Evolutionary conservation across 2,888 invertebrate species (phyloP).

Genomic region (Carpatolechia fugitivella): DNA sequence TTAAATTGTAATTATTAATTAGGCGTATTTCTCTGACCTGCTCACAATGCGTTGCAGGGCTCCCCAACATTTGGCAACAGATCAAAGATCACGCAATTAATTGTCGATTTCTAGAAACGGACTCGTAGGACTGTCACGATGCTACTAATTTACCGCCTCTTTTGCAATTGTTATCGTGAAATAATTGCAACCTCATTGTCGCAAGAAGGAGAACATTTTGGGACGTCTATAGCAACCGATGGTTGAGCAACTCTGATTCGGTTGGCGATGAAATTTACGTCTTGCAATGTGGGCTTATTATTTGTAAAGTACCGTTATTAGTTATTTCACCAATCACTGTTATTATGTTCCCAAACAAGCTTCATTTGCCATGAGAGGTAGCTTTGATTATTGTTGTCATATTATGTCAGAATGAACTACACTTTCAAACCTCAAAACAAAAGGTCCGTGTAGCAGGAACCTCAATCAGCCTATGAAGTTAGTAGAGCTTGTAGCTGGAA

Average conservation of each 20-base stretch:
- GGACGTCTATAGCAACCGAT: slow-evolving; percentile 44
- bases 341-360: slow-evolving; percentile 48
- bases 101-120: slow-evolving; percentile 59
- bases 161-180: slow-evolving; percentile 55
- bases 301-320: slow-evolving; percentile 66
- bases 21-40: neutral
- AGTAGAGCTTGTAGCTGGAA: too few species aligned
- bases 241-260: slow-evolving; percentile 49
- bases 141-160: slow-evolving; percentile 56
- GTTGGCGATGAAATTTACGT: slow-evolving; percentile 59
- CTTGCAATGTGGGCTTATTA: slow-evolving; percentile 61
- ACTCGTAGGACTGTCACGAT: slow-evolving; percentile 62
- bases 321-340: slow-evolving; percentile 56
- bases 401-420: slow-evolving; percentile 7
- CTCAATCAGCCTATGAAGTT: too few species aligned
- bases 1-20: slow-evolving; percentile 12
- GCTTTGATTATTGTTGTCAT: slow-evolving; percentile 25
- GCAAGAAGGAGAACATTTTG: slow-evolving; percentile 53
- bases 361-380: slow-evolving; percentile 50
- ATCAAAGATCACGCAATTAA: slow-evolving; percentile 71
- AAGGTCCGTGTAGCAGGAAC: too few species aligned
- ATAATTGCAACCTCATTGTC: slow-evolving; percentile 53
- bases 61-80: slow-evolving; percentile 59
- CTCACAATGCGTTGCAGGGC: slow-evolving; percentile 34
- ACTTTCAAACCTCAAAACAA: too few species aligned